Evolutionary conservation across 2,888 invertebrate genomes (phyloP), one percentile per base, ranked within the genome.

Genomic region (Mycalesis mineus): DNA sequence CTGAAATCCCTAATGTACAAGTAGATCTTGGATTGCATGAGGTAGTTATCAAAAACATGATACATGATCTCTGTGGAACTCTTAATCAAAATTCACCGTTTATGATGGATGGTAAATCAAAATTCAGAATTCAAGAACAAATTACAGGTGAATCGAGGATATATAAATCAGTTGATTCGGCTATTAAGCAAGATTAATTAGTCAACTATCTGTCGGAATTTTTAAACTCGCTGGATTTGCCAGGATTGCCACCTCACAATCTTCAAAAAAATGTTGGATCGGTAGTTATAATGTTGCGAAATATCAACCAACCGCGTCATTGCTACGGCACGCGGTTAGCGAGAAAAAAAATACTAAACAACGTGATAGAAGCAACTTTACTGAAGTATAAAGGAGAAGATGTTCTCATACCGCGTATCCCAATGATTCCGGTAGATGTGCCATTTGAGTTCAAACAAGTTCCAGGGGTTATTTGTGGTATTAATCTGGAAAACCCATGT

Each of bases 201-300:
- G 67, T 69, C 37, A 72, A 72, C 66, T 74, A 71, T 70, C 72
- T 72, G 51, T 28, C 64, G 9, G 71, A 73, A 64, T 72, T 71
- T 71, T 72, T 72, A 65, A 73, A 72, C 31, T 72, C 68, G 0
- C 55, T 73, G 62, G 67, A 72, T 17, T 61, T 69, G 53, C 67
- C 68, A 22, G 70, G 71, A 60, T 58, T 72, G 37, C 70, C 69
- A 65, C 68, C 70, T 39, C 69, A 73, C 39, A 70, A 69, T 69
- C 60, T 72, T 14, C 66, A 65, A 62, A 62, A 70, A 53, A 68
- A 69, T 40, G 55, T 68, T 41, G 68, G 64, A 48, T 66, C 65
- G n/a, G 60, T 65, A 9, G 51, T 67, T 28, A 67, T 69, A 14
- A 63, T 66, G 62, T 58, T 67, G 48, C 67, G 67, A 41, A 67